Percentiles rank a stretch among this genome's conserved stretches.
phyloP scores from a whole-genome alignment of 1,140 invertebrate genomes.

The Pogonomyrmex barbatus region DNA sequence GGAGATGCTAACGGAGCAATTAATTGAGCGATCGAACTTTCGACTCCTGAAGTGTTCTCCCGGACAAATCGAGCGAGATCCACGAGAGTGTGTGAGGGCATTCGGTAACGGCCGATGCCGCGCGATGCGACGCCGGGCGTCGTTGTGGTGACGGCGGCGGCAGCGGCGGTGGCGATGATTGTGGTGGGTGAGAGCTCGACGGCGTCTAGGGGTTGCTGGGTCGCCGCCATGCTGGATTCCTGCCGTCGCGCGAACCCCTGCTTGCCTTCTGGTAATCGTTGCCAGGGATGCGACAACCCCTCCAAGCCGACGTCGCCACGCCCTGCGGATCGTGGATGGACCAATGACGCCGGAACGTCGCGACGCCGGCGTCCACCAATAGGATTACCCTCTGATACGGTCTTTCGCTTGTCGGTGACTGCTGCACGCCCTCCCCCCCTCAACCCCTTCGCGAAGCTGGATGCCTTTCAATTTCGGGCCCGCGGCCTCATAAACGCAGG shows the following conservation, averaged over 20 bases:
- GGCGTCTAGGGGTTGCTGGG: constrained; percentile 56
- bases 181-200: constrained; percentile 61
- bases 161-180: background rate
- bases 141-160: constrained; percentile 30
- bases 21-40: constrained; percentile 79
- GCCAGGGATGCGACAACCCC: constrained; percentile 73
- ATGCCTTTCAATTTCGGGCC: constrained; percentile 77
- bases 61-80: constrained; percentile 73
- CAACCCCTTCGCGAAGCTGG: constrained; percentile 43
- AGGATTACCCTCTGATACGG: constrained; percentile 86
- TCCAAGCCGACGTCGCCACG: constrained; percentile 76
- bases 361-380: constrained; percentile 85
- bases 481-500: constrained; percentile 75
- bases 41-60: constrained; percentile 79
- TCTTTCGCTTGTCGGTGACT: constrained; percentile 85
- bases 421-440: constrained; percentile 67
- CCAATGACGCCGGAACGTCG: constrained; percentile 84
- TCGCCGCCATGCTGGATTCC: constrained; percentile 82
- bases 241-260: constrained; percentile 66
- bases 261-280: constrained; percentile 78
- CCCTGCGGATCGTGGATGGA: constrained; percentile 74
- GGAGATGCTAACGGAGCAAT: constrained; percentile 71
- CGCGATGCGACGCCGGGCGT: constrained; percentile 13
- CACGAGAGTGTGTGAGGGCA: constrained; percentile 54
- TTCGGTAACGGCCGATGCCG: constrained; percentile 56